Evolutionary conservation across 2,888 invertebrate species (phyloP).

Genomic region (Laothoe populi): DNA sequence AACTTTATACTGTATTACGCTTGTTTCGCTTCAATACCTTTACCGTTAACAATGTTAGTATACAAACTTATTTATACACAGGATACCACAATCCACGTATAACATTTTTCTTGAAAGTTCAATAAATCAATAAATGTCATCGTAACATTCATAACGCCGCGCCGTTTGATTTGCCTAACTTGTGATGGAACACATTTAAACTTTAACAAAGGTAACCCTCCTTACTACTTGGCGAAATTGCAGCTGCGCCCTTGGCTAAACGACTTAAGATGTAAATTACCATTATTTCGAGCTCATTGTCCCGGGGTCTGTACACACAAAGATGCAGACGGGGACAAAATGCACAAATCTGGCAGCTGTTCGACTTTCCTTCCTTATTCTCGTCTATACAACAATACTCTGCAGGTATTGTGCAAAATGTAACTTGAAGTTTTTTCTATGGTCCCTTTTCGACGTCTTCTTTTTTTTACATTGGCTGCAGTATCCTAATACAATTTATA

Average conservation of each 20-base stretch:
- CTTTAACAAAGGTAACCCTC: slow-evolving; percentile 57
- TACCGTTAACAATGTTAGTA: slow-evolving; percentile 54
- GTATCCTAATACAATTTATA: neutral
- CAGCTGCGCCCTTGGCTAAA: slow-evolving; percentile 80
- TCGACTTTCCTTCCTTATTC: slow-evolving; percentile 72
- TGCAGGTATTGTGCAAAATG: slow-evolving; percentile 78
- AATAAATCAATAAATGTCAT: slow-evolving; percentile 13
- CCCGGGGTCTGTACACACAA: slow-evolving; percentile 67
- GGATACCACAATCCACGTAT: neutral
- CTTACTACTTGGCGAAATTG: slow-evolving; percentile 63
- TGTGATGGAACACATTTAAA: slow-evolving; percentile 54
- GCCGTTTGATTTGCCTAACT: slow-evolving; percentile 61
- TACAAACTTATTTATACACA: slow-evolving; percentile 30
- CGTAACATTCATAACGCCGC: slow-evolving; percentile 36
- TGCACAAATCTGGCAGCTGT: slow-evolving; percentile 83
- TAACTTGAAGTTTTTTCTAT: slow-evolving; percentile 67
- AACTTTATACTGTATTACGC: slow-evolving; percentile 53
- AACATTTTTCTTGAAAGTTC: neutral
- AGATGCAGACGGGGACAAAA: slow-evolving; percentile 80
- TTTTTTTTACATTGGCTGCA: slow-evolving; percentile 23
- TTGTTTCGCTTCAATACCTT: slow-evolving; percentile 67
- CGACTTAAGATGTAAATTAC: slow-evolving; percentile 84
- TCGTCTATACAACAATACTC: slow-evolving; percentile 70
- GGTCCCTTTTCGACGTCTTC: slow-evolving; percentile 50
- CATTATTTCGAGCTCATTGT: slow-evolving; percentile 78